Base-by-base conservation (phyloP, 2,113 vertebrate species). In the Maccullochella peelii region DNA sequence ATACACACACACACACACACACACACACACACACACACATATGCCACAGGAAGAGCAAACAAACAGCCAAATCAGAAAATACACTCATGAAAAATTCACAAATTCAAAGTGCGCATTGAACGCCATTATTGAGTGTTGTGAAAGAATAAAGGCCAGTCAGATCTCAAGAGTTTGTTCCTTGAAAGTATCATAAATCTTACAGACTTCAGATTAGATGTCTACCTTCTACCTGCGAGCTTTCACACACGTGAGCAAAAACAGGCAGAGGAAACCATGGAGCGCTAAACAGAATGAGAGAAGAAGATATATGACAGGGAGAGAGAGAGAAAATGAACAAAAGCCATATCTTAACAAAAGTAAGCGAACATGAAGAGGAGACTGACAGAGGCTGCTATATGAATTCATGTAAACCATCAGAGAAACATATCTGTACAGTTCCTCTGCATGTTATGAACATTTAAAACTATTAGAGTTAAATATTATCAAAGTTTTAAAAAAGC, bases 11-110 rank as follows among this genome's bases (percentile, higher is more conserved):
- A 78, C n/a, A n/a, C n/a, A n/a, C n/a, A n/a, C n/a, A n/a, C n/a
- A n/a, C n/a, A n/a, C 73, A 68, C 72, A 82, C 14, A 69, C 57
- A 65, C 62, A 27, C 52, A 76, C 59, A 70, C 27, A 78, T 38
- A 76, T 25, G 55, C 75, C 58, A 62, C 80, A 57, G 67, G 40
- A 75, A 80, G 67, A 69, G 54, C 77, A 90, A 80, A 83, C 88
- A 92, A 83, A 80, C 86, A 84, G 47, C 63, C 68, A 76, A 75
- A 85, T 86, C 86, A 69, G 85, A 80, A 88, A 92, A 88, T 76
- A 85, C 79, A 87, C 79, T 89, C 82, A 82, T 92, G 67, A 91
- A 91, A 90, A 73, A 91, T 91, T 88, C 77, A 90, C 86, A 47
- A 2, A n/a, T n/a, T n/a, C n/a, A n/a, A n/a, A n/a, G 16, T 55